A percentile compares a stretch with the other conserved stretches of the same genome.
phyloP scores from a whole-genome alignment of 2,113 vertebrate genomes.

The Phrynosoma platyrhinos region DNA sequence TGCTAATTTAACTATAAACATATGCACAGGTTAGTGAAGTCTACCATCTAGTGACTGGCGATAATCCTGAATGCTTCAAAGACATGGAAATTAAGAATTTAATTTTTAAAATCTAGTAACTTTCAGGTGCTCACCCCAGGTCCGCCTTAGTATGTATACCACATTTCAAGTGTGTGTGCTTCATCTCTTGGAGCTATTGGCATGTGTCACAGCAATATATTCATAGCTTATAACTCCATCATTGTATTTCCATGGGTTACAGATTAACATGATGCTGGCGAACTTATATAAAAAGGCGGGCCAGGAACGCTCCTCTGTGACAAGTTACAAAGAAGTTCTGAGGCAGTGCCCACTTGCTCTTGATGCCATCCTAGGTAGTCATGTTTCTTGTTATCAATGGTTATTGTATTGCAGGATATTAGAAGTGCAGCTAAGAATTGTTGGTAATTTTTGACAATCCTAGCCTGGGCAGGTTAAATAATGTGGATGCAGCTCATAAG shows the following conservation, averaged over 20 bases:
- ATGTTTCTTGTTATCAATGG: not conserved
- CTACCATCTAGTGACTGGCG: too few species aligned
- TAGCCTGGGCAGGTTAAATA: not conserved
- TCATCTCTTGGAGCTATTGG: too few species aligned
- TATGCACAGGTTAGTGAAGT: too few species aligned
- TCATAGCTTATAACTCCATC: conserved; percentile 1
- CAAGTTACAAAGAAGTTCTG: conserved; percentile 98
- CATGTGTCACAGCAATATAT: too few species aligned
- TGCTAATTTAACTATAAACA: too few species aligned
- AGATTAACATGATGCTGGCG: conserved; percentile 99
- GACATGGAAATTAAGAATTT: too few species aligned
- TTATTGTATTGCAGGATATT: not conserved
- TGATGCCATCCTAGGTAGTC: conserved; percentile 93
- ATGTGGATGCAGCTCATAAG: not conserved
- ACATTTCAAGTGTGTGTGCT: too few species aligned
- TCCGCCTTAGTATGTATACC: too few species aligned
- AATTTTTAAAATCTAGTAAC: too few species aligned
- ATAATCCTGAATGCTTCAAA: too few species aligned
- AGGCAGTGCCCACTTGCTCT: conserved; percentile 95
- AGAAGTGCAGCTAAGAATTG: too few species aligned
- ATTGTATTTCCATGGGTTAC: conserved; percentile 32
- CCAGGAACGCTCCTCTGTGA: conserved; percentile 96
- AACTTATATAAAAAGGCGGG: conserved; percentile 97
- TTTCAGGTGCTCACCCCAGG: too few species aligned
- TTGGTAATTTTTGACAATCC: accelerated